These are phyloP conservation scores for Perdita meconis DNA, from an alignment of 2,888 invertebrate species.

Conservation along the genomic window DNA sequence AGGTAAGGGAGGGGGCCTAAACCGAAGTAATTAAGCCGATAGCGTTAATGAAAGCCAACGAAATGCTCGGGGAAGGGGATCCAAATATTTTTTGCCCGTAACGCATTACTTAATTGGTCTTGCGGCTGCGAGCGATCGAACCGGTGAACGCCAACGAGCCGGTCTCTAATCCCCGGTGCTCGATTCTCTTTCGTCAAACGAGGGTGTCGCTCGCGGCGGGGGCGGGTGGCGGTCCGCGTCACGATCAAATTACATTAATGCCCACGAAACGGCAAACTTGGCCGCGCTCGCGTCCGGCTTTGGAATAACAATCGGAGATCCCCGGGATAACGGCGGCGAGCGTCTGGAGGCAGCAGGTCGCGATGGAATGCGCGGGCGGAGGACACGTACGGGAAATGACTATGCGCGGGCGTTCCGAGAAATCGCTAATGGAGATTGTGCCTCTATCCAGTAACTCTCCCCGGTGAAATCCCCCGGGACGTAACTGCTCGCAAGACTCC, in stretches of 20 bases:
- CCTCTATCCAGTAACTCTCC: slow-evolving; percentile 65
- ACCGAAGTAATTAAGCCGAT: slow-evolving; percentile 56
- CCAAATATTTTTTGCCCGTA: slow-evolving; percentile 59
- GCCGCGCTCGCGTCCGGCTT: slow-evolving; percentile 27
- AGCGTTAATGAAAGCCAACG: slow-evolving; percentile 43
- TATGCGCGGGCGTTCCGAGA: slow-evolving; percentile 68
- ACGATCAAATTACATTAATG: slow-evolving; percentile 60
- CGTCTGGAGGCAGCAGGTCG: slow-evolving; percentile 17
- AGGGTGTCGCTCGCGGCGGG: slow-evolving; percentile 16
- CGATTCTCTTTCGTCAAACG: slow-evolving; percentile 19
- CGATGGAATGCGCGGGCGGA: slow-evolving; percentile 36
- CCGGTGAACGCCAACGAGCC: not conserved
- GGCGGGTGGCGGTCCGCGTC: slow-evolving; percentile 27
- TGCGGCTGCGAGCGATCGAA: slow-evolving; percentile 43
- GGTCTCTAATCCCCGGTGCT: not conserved
- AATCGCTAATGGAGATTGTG: slow-evolving; percentile 75
- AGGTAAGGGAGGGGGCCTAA: slow-evolving; percentile 11
- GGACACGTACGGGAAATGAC: slow-evolving; percentile 66
- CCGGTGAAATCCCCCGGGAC: slow-evolving; percentile 61
- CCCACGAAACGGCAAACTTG: slow-evolving; percentile 61
- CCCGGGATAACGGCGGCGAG: slow-evolving; percentile 61
- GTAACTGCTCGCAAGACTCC: slow-evolving; percentile 69
- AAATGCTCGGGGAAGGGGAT: slow-evolving; percentile 3
- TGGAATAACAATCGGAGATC: slow-evolving; percentile 59
- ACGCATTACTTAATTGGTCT: slow-evolving; percentile 69